Evolutionary conservation across 2,797 vertebrate species (phyloP).

Genomic region (Helostoma temminkii): DNA sequence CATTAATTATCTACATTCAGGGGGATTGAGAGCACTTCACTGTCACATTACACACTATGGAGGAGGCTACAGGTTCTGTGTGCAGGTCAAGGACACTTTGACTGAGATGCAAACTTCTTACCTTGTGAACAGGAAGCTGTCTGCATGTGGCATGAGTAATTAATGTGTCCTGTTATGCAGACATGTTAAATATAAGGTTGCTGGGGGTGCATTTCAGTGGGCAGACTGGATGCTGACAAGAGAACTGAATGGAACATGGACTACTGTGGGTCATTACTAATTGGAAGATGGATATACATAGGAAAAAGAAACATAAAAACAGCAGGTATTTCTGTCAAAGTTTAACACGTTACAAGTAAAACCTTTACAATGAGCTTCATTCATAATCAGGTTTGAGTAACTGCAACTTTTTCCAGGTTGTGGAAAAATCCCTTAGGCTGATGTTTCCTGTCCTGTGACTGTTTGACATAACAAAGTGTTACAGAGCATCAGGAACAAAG

Average conservation of each 20-base stretch:
- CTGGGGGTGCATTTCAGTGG: neutral
- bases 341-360: neutral
- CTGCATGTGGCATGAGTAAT: slow-evolving; percentile 56
- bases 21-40: slow-evolving; percentile 4
- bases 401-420: too few species aligned
- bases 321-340: too few species aligned
- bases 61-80: slow-evolving; percentile 6
- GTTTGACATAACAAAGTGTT: too few species aligned
- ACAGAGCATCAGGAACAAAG: too few species aligned
- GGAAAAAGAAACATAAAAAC: too few species aligned
- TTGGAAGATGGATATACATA: neutral
- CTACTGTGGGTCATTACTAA: neutral
- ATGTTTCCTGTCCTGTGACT: too few species aligned
- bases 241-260: neutral
- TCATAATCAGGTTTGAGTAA: too few species aligned
- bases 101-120: slow-evolving; percentile 37
- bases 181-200: slow-evolving; percentile 13
- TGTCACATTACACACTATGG: slow-evolving; percentile 21
- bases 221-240: neutral
- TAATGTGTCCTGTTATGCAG: slow-evolving; percentile 49
- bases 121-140: slow-evolving; percentile 49
- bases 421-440: too few species aligned
- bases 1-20: slow-evolving; percentile 10
- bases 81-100: slow-evolving; percentile 50
- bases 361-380: neutral